Evolutionary conservation across 2,113 vertebrate genomes (phyloP).

Genomic region (Atrichornis clamosus): DNA sequence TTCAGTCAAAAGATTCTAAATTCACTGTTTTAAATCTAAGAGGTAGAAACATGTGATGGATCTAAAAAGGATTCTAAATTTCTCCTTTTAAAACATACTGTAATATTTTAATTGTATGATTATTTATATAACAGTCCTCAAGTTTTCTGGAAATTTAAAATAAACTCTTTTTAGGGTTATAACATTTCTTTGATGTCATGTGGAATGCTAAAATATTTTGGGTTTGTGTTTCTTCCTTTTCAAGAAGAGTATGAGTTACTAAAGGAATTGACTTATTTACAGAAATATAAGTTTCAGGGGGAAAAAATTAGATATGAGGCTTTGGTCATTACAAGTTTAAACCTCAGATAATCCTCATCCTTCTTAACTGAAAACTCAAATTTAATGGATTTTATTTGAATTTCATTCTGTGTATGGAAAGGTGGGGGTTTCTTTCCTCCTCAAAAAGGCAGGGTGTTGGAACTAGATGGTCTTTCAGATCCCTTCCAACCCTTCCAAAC

Average conservation of each 20-base stretch:
- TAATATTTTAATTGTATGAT: background rate
- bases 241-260: background rate
- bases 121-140: background rate
- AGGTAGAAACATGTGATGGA: background rate
- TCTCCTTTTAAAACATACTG: background rate
- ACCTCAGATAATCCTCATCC: background rate
- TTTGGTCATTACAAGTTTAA: background rate
- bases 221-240: background rate
- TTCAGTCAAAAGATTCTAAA: background rate
- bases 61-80: background rate
- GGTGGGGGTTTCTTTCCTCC: rapidly evolving
- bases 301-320: background rate
- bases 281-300: background rate
- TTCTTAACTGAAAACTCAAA: background rate
- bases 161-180: background rate
- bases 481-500: background rate
- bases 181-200: background rate
- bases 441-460: background rate
- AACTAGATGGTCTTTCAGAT: background rate
- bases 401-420: background rate
- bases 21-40: background rate
- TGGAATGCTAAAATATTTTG: background rate
- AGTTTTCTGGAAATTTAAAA: background rate
- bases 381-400: background rate
- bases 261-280: background rate